Evolutionary conservation across 30 jellyfish, hydroid and myxozoan species (phyloP).

Genomic region (Pelagia noctiluca): DNA sequence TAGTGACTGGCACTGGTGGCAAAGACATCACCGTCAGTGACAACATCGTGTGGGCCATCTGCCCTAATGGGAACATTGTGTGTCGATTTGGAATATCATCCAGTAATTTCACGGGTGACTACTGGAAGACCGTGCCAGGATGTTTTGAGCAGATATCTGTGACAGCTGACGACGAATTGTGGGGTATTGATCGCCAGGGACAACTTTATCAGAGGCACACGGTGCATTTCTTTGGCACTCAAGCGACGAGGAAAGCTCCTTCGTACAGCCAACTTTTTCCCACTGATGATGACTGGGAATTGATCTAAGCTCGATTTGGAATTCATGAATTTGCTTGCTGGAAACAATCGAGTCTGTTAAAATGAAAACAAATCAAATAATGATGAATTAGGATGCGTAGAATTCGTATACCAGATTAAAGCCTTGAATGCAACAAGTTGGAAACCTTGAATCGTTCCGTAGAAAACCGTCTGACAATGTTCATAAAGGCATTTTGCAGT

Average conservation of each 20-base stretch:
- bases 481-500: too few relatives aligned
- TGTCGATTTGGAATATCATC: constrained; percentile 95
- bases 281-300: constrained; percentile 98
- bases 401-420: too few relatives aligned
- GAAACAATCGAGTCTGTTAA: too few relatives aligned
- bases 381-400: too few relatives aligned
- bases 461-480: too few relatives aligned
- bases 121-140: constrained; percentile 99
- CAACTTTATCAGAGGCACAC: constrained; percentile 91
- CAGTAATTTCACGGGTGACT: constrained; percentile 89
- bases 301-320: constrained; percentile 50
- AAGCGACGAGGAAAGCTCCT: constrained; percentile 82
- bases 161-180: constrained; percentile 93
- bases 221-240: constrained; percentile 89
- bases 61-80: constrained; percentile 96
- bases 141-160: constrained; percentile 93
- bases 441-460: too few relatives aligned
- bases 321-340: not conserved
- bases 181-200: constrained; percentile 99
- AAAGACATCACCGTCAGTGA: constrained; percentile 93
- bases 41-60: constrained; percentile 95
- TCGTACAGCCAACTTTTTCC: constrained; percentile 94
- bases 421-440: too few relatives aligned
- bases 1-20: constrained; percentile 96
- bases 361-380: too few relatives aligned